phyloP scores from a whole-genome alignment of 2,113 vertebrate genomes.

The Larimichthys crocea region DNA sequence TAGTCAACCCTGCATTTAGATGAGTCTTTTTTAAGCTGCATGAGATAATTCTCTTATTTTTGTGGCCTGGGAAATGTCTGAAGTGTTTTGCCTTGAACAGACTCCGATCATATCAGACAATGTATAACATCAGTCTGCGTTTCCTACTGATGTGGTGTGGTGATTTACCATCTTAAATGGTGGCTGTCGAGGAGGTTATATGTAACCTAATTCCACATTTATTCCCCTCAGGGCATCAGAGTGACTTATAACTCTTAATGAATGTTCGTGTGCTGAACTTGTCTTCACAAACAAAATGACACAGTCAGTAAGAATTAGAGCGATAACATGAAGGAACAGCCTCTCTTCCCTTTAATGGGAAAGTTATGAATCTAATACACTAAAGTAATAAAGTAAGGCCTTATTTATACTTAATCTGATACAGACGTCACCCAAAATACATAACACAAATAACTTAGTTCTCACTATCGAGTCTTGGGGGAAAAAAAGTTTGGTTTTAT shows the following conservation, averaged over 20 bases:
- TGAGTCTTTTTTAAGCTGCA: conserved; percentile 27
- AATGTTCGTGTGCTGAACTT: conserved; percentile 45
- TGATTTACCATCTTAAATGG: conserved; percentile 37
- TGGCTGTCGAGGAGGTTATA: conserved; percentile 13
- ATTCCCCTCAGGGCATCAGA: conserved; percentile 16
- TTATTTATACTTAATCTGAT: conserved; percentile 18
- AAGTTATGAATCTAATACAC: conserved; percentile 4
- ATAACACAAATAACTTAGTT: too few relatives aligned
- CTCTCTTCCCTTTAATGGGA: conserved; percentile 5
- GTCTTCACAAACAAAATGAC: conserved; percentile 42
- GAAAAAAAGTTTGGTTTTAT: neutral
- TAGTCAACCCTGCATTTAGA: neutral
- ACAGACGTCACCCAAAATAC: neutral
- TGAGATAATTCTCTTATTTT: conserved; percentile 48
- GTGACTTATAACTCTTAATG: conserved; percentile 38
- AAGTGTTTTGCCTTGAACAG: conserved; percentile 40
- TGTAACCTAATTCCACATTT: conserved; percentile 37
- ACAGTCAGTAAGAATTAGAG: conserved; percentile 43
- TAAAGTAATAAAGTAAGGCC: neutral
- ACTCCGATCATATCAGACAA: conserved; percentile 50
- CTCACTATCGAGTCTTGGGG: neutral
- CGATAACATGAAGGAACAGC: conserved; percentile 3
- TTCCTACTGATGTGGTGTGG: conserved; percentile 37
- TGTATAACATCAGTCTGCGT: conserved; percentile 21
- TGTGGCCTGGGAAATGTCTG: conserved; percentile 32